These are phyloP conservation scores for Sebastes schlegelii DNA, from an alignment of 2,113 vertebrate species.

Conservation along the genomic window DNA sequence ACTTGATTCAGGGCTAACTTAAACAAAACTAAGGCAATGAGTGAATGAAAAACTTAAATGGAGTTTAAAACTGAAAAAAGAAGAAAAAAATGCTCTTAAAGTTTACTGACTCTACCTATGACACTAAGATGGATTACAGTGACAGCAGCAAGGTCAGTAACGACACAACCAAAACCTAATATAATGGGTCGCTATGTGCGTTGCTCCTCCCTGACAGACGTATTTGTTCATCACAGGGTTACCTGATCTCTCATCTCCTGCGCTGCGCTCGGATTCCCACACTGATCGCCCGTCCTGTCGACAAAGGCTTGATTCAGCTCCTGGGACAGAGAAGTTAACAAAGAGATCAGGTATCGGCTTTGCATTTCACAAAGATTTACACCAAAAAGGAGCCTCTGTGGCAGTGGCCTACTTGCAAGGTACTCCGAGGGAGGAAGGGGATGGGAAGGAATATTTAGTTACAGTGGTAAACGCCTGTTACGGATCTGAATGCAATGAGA, in stretches of 20 bases:
- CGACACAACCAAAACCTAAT: background rate
- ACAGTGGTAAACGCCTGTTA: slow-evolving; percentile 38
- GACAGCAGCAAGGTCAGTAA: slow-evolving; percentile 10
- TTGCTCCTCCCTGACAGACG: slow-evolving; percentile 29
- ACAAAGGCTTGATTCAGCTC: slow-evolving; percentile 80
- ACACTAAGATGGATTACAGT: background rate
- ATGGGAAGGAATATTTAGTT: slow-evolving; percentile 43
- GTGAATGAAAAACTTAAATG: background rate
- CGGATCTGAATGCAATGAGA: slow-evolving; percentile 32
- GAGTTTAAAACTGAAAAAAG: background rate
- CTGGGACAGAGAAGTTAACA: slow-evolving; percentile 66
- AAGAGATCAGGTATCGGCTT: slow-evolving; percentile 59
- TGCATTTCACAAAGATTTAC: slow-evolving; percentile 36
- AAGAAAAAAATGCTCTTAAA: background rate
- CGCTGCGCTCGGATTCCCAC: slow-evolving; percentile 76
- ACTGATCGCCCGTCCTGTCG: slow-evolving; percentile 57
- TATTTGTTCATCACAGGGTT: slow-evolving; percentile 51
- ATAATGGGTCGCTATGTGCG: slow-evolving; percentile 19
- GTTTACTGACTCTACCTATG: background rate
- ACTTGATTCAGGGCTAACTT: background rate
- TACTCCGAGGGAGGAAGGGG: background rate
- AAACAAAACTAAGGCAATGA: background rate
- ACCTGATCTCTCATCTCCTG: slow-evolving; percentile 83
- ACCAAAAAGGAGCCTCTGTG: slow-evolving; percentile 56
- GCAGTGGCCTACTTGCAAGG: slow-evolving; percentile 12